Percentiles rank a stretch among this genome's conserved stretches.
Conservation (phyloP, 2,113 vertebrate species). For the Polyodon spathula region DNA sequence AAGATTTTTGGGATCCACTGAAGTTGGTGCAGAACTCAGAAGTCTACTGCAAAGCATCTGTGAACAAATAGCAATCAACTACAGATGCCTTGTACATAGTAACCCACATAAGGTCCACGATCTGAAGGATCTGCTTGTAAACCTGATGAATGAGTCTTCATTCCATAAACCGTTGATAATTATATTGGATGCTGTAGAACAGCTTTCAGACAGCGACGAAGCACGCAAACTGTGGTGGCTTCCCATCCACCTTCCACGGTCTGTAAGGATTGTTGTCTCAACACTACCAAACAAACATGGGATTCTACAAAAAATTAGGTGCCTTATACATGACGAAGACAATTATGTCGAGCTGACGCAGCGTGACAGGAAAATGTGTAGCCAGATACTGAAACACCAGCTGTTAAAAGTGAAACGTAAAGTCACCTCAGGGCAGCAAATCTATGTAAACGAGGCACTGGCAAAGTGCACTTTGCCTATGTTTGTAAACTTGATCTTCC, state of each 20-base stretch:
- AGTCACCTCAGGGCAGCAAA: slow-evolving; percentile 96
- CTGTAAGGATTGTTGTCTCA: slow-evolving; percentile 84
- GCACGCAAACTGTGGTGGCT: slow-evolving; percentile 97
- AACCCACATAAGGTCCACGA: slow-evolving; percentile 93
- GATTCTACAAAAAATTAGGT: slow-evolving; percentile 88
- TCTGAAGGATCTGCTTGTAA: slow-evolving; percentile 84
- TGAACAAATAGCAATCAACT: slow-evolving; percentile 90
- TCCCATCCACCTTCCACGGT: slow-evolving; percentile 82
- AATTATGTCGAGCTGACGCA: slow-evolving; percentile 82
- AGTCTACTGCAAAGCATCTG: slow-evolving; percentile 88
- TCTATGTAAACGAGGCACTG: slow-evolving; percentile 92
- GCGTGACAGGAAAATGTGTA: slow-evolving; percentile 88
- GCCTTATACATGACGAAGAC: slow-evolving; percentile 80
- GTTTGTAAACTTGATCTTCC: slow-evolving; percentile 95
- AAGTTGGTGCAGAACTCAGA: slow-evolving; percentile 77
- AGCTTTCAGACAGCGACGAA: slow-evolving; percentile 82
- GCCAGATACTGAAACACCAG: slow-evolving; percentile 94
- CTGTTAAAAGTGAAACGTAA: slow-evolving; percentile 85
- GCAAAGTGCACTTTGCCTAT: slow-evolving; percentile 93
- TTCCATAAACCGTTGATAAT: slow-evolving; percentile 84
- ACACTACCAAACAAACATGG: slow-evolving; percentile 94
- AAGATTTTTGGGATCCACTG: slow-evolving; percentile 84
- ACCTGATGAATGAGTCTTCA: slow-evolving; percentile 86
- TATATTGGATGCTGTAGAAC: slow-evolving; percentile 85
- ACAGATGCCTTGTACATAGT: slow-evolving; percentile 85